phyloP scores from a whole-genome alignment of 2,888 invertebrate genomes.

The Pyralis farinalis region DNA sequence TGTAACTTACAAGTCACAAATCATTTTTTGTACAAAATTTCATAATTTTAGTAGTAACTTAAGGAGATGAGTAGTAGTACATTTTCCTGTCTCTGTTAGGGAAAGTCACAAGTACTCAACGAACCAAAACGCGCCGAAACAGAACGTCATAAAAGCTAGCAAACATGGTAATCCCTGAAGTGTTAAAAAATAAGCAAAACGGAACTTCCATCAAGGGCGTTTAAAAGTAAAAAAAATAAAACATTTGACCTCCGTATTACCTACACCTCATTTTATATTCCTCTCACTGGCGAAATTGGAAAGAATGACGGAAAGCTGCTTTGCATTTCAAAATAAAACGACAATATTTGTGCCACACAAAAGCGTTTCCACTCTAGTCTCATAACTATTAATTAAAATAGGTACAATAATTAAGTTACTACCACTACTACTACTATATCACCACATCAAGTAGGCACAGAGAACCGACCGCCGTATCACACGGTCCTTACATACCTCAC shows the following conservation, averaged over 20 bases:
- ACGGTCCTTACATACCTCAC: too few relatives aligned
- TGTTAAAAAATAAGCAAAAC: conserved; percentile 1
- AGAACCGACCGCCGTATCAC: too few relatives aligned
- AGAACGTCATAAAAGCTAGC: not conserved
- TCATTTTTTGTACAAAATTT: too few relatives aligned
- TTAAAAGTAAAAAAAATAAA: conserved; percentile 2
- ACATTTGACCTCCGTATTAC: conserved; percentile 4
- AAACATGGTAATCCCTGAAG: not conserved
- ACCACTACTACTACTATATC: too few relatives aligned
- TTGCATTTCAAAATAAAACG: conserved; percentile 3
- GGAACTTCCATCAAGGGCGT: conserved; percentile 1
- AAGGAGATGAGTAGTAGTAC: too few relatives aligned
- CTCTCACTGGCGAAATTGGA: conserved; percentile 7
- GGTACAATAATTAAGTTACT: conserved; percentile 1
- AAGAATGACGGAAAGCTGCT: conserved; percentile 4
- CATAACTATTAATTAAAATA: conserved; percentile 5
- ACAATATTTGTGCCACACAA: conserved; percentile 1
- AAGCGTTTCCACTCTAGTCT: not conserved
- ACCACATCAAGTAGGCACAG: too few relatives aligned
- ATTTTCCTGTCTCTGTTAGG: too few relatives aligned
- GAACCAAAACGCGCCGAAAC: too few relatives aligned
- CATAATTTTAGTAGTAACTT: too few relatives aligned
- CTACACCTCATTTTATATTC: conserved; percentile 6
- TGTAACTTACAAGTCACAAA: too few relatives aligned
- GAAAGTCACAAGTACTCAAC: too few relatives aligned